Evolutionary conservation across 2,888 invertebrate genomes (phyloP), one percentile per base, ranked within the genome.

Genomic region (Nebria brevicollis): DNA sequence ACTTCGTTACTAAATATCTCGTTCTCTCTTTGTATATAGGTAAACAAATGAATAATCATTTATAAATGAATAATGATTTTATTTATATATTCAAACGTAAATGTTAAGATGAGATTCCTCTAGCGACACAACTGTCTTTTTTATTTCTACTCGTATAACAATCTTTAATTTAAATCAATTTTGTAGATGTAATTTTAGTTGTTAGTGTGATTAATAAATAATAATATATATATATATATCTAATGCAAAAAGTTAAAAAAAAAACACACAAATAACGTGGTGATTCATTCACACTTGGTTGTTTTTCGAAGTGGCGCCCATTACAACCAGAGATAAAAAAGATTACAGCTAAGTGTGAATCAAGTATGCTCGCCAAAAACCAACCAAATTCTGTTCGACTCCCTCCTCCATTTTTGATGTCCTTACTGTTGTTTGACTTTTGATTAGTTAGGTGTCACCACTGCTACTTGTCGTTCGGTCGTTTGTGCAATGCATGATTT

Each of bases 21-120:
- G 64, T 64, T 72, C 72, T 72, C 54, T 34, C 15, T 70, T 65
- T 65, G 25, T 77, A 54, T 54, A 54, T 54, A 54, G 13, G 54
- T 54, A 54, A 11, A 8, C 43, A 66, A 70, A 70, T 68, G 42
- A 68, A 41, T 66, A 77, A 54, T 77, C 70, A 77, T 70, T 70
- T 20, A n/a, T n/a, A 66, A 70, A 70, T 68, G 42, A 68, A 41
- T 66, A 77, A 54, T 77, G 77, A 77, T 70, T 70, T 20, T 70
- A 70, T 77, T 68, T 77, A 77, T 70, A 77, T 70, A 77, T 68
- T 70, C 68, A 70, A 77, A 42, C 8, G 34, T 34, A 11, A 75
- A 64, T 77, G 54, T 77, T 70, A 77, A 54, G 68, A 70, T 54
- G 68, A 70, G 41, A 77, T 73, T 73, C 25, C 65, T 64, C 64